phyloP scores from a whole-genome alignment of 2,113 vertebrate species.

The Cacatua alba region DNA sequence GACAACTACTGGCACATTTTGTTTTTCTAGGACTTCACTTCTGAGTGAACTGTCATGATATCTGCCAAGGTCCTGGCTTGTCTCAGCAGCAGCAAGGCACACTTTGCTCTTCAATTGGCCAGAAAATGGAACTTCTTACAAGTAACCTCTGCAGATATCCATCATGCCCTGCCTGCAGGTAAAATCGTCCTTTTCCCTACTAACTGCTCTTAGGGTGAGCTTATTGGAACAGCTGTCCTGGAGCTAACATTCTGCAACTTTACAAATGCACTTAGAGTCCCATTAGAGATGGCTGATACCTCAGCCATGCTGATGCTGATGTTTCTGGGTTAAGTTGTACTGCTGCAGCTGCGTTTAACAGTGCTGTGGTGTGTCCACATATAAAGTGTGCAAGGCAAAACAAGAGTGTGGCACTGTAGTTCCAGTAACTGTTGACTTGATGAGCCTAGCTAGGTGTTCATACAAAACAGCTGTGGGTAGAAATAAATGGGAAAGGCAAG shows the following conservation, averaged over 20 bases:
- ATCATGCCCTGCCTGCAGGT: neutral
- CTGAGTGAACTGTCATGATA: neutral
- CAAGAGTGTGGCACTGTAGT: neutral
- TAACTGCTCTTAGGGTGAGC: neutral
- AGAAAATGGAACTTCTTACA: neutral
- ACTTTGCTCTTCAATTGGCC: rapidly evolving
- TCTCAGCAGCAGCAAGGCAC: neutral
- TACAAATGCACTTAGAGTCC: neutral
- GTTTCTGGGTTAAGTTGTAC: neutral
- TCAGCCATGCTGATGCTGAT: neutral
- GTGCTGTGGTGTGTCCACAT: rapidly evolving
- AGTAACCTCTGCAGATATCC: neutral
- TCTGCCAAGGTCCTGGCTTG: neutral
- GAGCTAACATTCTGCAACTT: neutral
- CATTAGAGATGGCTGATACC: neutral
- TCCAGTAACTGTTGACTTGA: neutral
- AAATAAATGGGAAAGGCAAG: neutral
- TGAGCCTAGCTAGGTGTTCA: neutral
- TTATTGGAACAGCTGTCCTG: neutral
- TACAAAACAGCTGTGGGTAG: neutral
- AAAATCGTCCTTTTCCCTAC: neutral
- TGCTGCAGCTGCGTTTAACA: neutral
- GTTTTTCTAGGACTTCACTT: neutral
- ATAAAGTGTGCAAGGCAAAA: neutral
- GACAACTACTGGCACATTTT: neutral